Base-by-base conservation (phyloP, 2,113 vertebrate genomes). In the Columbina picui region DNA sequence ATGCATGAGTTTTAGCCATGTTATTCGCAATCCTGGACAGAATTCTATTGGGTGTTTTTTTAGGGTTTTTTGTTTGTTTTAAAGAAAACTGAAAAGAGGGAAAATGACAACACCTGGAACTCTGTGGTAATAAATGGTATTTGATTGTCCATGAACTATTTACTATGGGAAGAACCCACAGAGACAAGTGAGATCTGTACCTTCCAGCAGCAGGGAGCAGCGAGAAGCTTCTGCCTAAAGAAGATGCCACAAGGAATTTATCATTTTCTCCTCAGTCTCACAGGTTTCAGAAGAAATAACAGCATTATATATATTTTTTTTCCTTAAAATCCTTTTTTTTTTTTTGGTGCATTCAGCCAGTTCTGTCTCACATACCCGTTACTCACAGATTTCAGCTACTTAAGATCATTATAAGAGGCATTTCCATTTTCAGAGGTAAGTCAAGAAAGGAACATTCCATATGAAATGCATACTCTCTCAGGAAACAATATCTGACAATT, bases 401-500 rank as follows among this genome's bases (percentile, higher is more conserved):
- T 39, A 75, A 61, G 19, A 78, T 41, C 43, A 32, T 43, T 56
- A 9, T 5, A 70, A 73, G 67, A 75, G 78, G 19, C 21, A 43
- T 84, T 90, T 92, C n/a, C 56, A 60, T 45, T 89, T 87, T 71
- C 79, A 91, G 75, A 70, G 47, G 27, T 2, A 61, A 23, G 41
- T 57, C 67, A 92, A 78, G 21, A 67, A 49, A 32, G 65, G 56
- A 92, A 84, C 29, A 38, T 22, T 76, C 20, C 9, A n/a, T 4
- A 25, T 23, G 39, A 88, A 95, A 87, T 25, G 63, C 4, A 2
- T 64, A 78, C 15, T 78, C 13, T 68, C 47, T 85, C 38, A 69
- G 29, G 49, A 56, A 93, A 90, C 29, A 84, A 69, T 67, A 86
- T 73, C 68, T 92, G 71, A 93, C 56, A 60, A 91, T 93, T 94